Conservation (phyloP, 2,888 invertebrate species). For the Epiblema foenella region DNA sequence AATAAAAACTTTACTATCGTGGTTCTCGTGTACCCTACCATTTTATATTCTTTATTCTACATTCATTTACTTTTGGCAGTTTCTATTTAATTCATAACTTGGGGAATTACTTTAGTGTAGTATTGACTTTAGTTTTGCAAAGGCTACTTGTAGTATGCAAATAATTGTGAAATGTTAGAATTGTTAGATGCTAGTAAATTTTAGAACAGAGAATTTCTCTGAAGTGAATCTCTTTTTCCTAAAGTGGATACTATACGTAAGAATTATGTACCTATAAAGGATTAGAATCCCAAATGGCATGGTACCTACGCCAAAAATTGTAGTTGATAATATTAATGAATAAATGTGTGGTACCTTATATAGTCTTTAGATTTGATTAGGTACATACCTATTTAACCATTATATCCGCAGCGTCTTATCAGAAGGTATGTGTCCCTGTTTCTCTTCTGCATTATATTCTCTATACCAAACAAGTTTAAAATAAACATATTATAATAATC, state of each 20-base stretch:
- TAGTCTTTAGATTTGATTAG: not conserved
- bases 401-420: too few relatives aligned
- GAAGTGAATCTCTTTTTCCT: not conserved
- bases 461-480: too few relatives aligned
- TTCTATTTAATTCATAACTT: slow-evolving; percentile 32
- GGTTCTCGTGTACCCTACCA: slow-evolving; percentile 18
- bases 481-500: not conserved
- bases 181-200: not conserved
- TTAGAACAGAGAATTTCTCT: not conserved
- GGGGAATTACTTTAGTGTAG: slow-evolving; percentile 23
- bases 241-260: not conserved
- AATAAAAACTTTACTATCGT: not conserved
- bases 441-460: too few relatives aligned
- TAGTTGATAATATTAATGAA: not conserved
- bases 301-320: not conserved
- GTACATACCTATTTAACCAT: not conserved
- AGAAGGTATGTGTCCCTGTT: too few relatives aligned
- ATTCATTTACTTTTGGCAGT: slow-evolving; percentile 34
- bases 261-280: too few relatives aligned
- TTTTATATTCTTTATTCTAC: slow-evolving; percentile 39
- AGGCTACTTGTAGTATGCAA: not conserved
- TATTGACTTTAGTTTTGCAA: slow-evolving; percentile 7
- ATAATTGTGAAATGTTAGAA: not conserved
- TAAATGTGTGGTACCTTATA: not conserved
- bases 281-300: too few relatives aligned